Percentiles rank a stretch among this genome's conserved stretches.
Conservation (phyloP, 2,797 vertebrate genomes). For the Xyrichtys novacula region DNA sequence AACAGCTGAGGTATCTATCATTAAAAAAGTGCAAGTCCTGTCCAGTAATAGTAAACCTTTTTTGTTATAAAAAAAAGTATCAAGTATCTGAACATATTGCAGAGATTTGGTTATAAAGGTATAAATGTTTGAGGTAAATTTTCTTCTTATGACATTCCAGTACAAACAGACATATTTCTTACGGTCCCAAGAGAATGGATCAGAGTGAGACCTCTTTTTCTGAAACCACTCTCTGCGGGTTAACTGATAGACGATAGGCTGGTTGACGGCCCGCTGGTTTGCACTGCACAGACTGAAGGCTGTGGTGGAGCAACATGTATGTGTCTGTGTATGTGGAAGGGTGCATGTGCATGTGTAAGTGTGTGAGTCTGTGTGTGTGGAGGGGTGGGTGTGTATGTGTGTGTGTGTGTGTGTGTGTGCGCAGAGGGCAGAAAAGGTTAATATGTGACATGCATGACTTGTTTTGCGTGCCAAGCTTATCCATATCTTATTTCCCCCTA, state of each 20-base stretch:
- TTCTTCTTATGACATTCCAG: too few relatives aligned
- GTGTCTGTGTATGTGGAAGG: conserved; percentile 31
- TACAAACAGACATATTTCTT: background rate
- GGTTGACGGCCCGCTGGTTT: conserved; percentile 48
- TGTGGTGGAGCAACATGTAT: conserved; percentile 40
- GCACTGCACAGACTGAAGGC: conserved; percentile 56
- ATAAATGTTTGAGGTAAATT: background rate
- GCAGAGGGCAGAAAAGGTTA: conserved; percentile 64
- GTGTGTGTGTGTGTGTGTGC: conserved; percentile 21
- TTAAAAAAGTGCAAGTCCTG: too few relatives aligned
- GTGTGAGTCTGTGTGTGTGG: conserved; percentile 28
- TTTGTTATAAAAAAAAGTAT: too few relatives aligned
- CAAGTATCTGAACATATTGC: too few relatives aligned
- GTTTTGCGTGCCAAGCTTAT: conserved; percentile 77
- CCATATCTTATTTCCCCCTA: conserved; percentile 72
- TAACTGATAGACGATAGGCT: conserved; percentile 53
- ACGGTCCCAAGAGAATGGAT: conserved; percentile 6
- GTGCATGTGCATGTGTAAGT: conserved; percentile 22
- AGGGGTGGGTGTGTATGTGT: conserved; percentile 20
- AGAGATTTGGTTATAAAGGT: too few relatives aligned
- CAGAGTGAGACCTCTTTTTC: conserved; percentile 57
- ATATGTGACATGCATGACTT: conserved; percentile 76
- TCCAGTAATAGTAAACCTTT: too few relatives aligned
- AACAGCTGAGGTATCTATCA: too few relatives aligned
- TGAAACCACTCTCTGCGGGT: conserved; percentile 29